Percentiles rank a stretch among this genome's conserved stretches.
phyloP scores from a whole-genome alignment of 1,140 invertebrate genomes.

The Drosophila bifasciata region DNA sequence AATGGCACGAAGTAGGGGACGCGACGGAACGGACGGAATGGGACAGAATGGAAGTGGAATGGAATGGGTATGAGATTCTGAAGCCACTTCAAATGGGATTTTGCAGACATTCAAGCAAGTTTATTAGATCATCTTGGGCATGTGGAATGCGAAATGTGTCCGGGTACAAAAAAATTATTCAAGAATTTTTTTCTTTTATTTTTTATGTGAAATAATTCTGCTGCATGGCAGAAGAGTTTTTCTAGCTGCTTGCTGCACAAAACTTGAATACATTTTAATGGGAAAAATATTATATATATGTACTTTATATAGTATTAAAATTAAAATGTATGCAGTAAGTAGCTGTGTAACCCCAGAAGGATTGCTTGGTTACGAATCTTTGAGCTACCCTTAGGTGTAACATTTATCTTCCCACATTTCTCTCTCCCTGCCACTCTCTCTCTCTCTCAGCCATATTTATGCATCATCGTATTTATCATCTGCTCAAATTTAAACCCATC shows the following conservation, averaged over 20 bases:
- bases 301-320: no score
- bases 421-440: background rate
- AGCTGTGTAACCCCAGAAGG: no score
- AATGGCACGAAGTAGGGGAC: conserved; percentile 29
- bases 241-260: conserved; percentile 4
- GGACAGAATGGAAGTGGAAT: background rate
- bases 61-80: background rate
- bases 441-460: conserved; percentile 14
- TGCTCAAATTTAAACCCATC: conserved; percentile 43
- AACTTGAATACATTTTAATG: conserved; percentile 2
- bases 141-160: conserved; percentile 7
- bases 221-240: conserved; percentile 2
- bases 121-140: conserved; percentile 42
- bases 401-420: background rate
- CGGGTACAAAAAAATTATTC: conserved; percentile 42
- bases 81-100: conserved; percentile 38
- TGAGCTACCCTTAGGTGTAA: no score
- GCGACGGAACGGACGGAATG: background rate
- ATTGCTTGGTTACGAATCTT: no score
- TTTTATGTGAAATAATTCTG: no score
- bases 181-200: conserved; percentile 14
- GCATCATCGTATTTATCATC: conserved; percentile 10
- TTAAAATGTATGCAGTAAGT: no score
- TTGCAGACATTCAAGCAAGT: conserved; percentile 36
- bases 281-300: background rate